A percentile compares a stretch with the other conserved stretches of the same genome.
Conservation (phyloP, 2,888 invertebrate genomes). For the Smittia sp. region DNA sequence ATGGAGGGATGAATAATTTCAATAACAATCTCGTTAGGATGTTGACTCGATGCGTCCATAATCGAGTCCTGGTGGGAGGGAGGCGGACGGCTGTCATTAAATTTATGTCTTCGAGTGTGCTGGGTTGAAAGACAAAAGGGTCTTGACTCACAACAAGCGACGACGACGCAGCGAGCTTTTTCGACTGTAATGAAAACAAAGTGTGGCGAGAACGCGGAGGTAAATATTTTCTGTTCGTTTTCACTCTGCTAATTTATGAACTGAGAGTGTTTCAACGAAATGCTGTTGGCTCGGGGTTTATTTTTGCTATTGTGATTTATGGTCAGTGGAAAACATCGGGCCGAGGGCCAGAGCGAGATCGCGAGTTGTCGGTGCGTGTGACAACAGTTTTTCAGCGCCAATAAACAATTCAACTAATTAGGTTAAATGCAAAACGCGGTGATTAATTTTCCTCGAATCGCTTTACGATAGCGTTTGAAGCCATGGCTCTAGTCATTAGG, state of each 20-base stretch:
- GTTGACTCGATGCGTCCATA: too few species aligned
- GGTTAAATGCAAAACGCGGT: slow-evolving; percentile 9
- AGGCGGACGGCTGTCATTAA: too few species aligned
- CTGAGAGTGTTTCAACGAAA: slow-evolving; percentile 8
- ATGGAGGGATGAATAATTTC: too few species aligned
- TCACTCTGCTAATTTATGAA: background rate
- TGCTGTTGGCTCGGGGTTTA: background rate
- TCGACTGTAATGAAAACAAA: background rate
- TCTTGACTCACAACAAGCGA: too few species aligned
- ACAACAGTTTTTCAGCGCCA: slow-evolving; percentile 1
- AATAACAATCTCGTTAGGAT: too few species aligned
- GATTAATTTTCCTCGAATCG: background rate
- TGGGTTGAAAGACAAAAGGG: too few species aligned
- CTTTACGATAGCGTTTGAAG: too few species aligned
- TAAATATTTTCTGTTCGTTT: slow-evolving; percentile 15
- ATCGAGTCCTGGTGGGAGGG: too few species aligned
- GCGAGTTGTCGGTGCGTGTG: background rate
- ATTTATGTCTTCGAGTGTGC: too few species aligned
- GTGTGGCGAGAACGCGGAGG: background rate
- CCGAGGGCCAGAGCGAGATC: background rate
- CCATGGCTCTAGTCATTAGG: too few species aligned
- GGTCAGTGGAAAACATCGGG: background rate
- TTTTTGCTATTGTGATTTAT: slow-evolving; percentile 8
- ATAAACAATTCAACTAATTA: slow-evolving; percentile 8
- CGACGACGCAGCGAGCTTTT: too few species aligned